Evolutionary conservation across 2,113 vertebrate species (phyloP), one percentile per base, ranked within the genome.

Genomic region (Atlantisia rogersi): DNA sequence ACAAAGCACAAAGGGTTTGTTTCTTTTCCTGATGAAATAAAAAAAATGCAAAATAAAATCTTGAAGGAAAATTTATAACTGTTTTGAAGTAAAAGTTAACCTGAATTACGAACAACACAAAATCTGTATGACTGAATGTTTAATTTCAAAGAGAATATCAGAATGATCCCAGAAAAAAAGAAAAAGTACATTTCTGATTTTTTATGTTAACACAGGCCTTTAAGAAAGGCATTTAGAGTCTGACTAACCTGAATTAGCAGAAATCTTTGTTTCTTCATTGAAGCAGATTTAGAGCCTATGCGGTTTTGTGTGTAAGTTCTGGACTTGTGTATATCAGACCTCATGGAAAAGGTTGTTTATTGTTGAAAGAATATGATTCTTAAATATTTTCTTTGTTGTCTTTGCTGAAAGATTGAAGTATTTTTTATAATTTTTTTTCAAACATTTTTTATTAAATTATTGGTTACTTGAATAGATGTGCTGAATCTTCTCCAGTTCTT

Each of bases 1-100:
- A 67, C 9, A 86, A 86, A 86, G 2, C 11, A 74, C 11, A 68
- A 48, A 68, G 7, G 0, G 2, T 62, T 86, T 83, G 5, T 70
- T 94, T 77, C 11, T 73, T 88, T 93, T 84, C 31, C 22, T 59
- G 2, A 53, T 84, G 8, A 84, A 95, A 76, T 14, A 68, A 82
- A 58, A 55, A 55, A 35, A 63, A 9, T 4, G 21, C 10, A 69
- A 71, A 60, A 75, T 12, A 35, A 73, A 64, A 59, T 15, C 9
- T 64, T 56, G 35, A 46, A 64, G 31, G 19, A 39, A 48, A 15
- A 29, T 52, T 56, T 58, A 16, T 9, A 59, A 11, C 7, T 78
- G 3, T 39, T 76, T 91, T 88, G 64, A 17, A 65, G 16, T 29
- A 10, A 46, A 81, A 89, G 24, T 9, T 90, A 50, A 50, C 21